Conservation (phyloP, 2,888 invertebrate species). For the Fragum fragum region DNA sequence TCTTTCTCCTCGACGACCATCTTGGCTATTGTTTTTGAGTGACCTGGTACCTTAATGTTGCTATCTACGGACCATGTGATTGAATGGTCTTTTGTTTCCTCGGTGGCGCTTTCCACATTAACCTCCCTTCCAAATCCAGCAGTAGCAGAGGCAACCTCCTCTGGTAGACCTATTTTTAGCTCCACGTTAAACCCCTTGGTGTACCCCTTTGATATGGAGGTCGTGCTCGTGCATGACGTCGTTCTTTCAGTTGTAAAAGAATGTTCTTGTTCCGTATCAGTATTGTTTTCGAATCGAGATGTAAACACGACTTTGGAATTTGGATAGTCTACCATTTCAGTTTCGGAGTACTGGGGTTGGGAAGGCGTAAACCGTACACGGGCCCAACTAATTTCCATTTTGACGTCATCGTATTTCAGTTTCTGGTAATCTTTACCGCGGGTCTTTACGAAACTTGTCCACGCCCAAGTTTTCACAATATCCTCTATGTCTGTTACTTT, state of each 20-base stretch:
- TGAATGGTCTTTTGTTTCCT: slow-evolving; percentile 84
- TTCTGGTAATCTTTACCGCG: slow-evolving; percentile 83
- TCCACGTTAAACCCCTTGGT: slow-evolving; percentile 87
- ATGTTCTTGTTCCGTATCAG: slow-evolving; percentile 82
- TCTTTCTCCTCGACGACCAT: slow-evolving; percentile 87
- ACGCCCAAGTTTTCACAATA: slow-evolving; percentile 85
- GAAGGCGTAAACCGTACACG: slow-evolving; percentile 84
- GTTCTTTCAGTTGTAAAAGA: slow-evolving; percentile 84
- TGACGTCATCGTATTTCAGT: slow-evolving; percentile 81
- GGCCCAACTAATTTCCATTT: slow-evolving; percentile 86
- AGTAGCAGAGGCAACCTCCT: slow-evolving; percentile 85
- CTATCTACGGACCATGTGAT: slow-evolving; percentile 88
- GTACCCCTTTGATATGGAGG: slow-evolving; percentile 81
- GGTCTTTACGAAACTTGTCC: slow-evolving; percentile 84
- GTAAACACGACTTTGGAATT: slow-evolving; percentile 81
- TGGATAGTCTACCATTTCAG: slow-evolving; percentile 69
- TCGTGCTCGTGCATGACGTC: slow-evolving; percentile 82
- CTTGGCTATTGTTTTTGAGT: slow-evolving; percentile 86
- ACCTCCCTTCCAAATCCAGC: slow-evolving; percentile 87
- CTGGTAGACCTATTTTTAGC: slow-evolving; percentile 87
- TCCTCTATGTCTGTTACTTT: slow-evolving; percentile 84
- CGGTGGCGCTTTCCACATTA: slow-evolving; percentile 84
- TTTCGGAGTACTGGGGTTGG: slow-evolving; percentile 80
- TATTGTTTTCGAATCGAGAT: slow-evolving; percentile 85
- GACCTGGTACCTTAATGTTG: slow-evolving; percentile 85